Evolutionary conservation across 2,113 vertebrate species (phyloP).

Genomic region (human (Homo sapiens)): DNA sequence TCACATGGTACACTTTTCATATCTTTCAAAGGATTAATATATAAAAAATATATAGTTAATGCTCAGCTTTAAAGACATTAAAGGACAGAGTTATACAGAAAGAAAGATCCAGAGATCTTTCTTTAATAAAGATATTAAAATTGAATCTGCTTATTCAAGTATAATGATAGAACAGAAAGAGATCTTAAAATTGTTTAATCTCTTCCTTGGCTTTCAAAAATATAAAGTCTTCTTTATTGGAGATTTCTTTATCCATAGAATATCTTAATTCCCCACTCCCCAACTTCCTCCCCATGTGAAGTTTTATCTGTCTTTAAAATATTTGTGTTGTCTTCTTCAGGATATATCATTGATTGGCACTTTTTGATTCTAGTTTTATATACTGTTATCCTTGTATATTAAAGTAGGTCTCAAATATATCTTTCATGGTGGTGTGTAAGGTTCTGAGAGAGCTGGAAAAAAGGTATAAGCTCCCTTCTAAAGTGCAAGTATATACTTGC

Average conservation of each 20-base stretch:
- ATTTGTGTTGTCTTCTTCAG: background rate
- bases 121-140: no score
- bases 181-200: background rate
- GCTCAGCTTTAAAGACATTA: background rate
- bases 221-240: background rate
- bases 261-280: background rate
- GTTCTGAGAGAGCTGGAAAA: background rate
- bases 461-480: background rate
- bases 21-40: background rate
- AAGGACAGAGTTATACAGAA: background rate
- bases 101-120: background rate
- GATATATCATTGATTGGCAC: background rate
- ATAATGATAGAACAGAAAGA: background rate
- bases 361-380: background rate
- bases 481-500: background rate
- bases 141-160: slow-evolving; percentile 5
- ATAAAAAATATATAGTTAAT: background rate
- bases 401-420: background rate
- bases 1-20: background rate
- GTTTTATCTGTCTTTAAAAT: background rate
- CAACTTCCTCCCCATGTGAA: no score
- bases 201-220: background rate
- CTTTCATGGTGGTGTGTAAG: background rate
- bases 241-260: background rate
- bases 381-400: background rate